Base-by-base conservation (phyloP, 2,797 vertebrate genomes). In the Tachyglossus aculeatus region DNA sequence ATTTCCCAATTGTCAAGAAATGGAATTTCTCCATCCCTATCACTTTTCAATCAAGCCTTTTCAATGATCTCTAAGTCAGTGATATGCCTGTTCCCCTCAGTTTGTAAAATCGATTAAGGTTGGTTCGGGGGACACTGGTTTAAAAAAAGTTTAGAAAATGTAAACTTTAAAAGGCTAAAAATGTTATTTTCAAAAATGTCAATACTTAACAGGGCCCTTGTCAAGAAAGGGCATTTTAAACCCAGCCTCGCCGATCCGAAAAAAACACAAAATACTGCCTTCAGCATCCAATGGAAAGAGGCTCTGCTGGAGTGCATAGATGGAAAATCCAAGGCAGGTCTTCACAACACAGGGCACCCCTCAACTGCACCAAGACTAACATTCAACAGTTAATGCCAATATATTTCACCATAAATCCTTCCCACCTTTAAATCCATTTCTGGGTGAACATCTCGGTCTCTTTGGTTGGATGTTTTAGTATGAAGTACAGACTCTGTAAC, bases 151-250 rank as follows among this genome's bases (percentile, higher is more conserved):
- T 15, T 74, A 67, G 67, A 81, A 84, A 59, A 50, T n/a, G 68
- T 45, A 51, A 44, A 32, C 31, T 83, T 80, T 34, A 54, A 67
- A 71, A 85, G 73, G 44, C 54, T 71, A 68, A 78, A 71, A 70
- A 61, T 58, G 51, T 34, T 47, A 81, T 70, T 50, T 73, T 73
- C 36, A 37, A 71, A 80, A 77, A 53, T 44, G 3, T 80, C 81
- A 74, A 80, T 67, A 74, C 12, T 75, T 67, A 53, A 77, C 2
- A 66, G 40, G 70, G 68, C 50, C 25, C 63, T 76, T 75, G 65
- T 60, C 50, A 80, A 88, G 24, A 74, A 21, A 51, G 31, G 29
- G 75, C 57, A 77, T 67, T 62, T 77, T 60, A 78, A 78, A 84
- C 24, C 71, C 6, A 85, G 66, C 45, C 61, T 41, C 4, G 0